Conservation (phyloP, 2,888 invertebrate genomes). For the Hydroisotoma schaefferi region DNA sequence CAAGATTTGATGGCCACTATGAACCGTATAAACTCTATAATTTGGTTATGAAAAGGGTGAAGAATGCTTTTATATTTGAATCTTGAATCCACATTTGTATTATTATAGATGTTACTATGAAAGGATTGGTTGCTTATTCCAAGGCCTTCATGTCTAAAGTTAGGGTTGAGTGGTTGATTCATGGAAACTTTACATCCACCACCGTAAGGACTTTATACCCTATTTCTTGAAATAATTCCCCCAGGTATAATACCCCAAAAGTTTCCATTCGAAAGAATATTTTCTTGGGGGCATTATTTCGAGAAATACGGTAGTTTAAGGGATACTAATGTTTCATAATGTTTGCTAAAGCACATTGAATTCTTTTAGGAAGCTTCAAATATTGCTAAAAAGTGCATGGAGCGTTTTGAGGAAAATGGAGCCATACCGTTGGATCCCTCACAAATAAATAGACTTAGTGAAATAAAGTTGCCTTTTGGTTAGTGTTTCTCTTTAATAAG, state of each 20-base stretch:
- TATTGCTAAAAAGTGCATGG: conserved; percentile 58
- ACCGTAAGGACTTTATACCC: neutral
- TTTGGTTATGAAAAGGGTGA: too few relatives aligned
- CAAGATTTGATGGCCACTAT: conserved; percentile 76
- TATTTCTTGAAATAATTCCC: too few relatives aligned
- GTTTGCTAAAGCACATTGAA: neutral
- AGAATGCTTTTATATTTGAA: neutral
- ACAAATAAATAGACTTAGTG: conserved; percentile 74
- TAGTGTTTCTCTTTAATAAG: conserved; percentile 35
- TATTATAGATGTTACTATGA: conserved; percentile 68
- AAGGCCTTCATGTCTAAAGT: conserved; percentile 73
- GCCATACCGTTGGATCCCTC: conserved; percentile 68
- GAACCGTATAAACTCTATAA: too few relatives aligned
- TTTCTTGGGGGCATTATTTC: too few relatives aligned
- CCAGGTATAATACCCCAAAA: too few relatives aligned
- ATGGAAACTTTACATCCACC: conserved; percentile 66
- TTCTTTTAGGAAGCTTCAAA: conserved; percentile 61
- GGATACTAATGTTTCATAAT: neutral
- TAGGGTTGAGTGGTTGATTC: conserved; percentile 82
- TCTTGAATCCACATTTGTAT: too few relatives aligned
- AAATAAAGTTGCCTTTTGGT: conserved; percentile 80
- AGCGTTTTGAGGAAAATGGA: conserved; percentile 45
- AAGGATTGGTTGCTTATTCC: conserved; percentile 72
- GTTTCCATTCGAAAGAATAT: too few relatives aligned
- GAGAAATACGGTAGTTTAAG: too few relatives aligned